A percentile compares a stretch with the other conserved stretches of the same genome.
phyloP scores from a whole-genome alignment of 2,113 vertebrate genomes.

The Pseudopipra pipra region DNA sequence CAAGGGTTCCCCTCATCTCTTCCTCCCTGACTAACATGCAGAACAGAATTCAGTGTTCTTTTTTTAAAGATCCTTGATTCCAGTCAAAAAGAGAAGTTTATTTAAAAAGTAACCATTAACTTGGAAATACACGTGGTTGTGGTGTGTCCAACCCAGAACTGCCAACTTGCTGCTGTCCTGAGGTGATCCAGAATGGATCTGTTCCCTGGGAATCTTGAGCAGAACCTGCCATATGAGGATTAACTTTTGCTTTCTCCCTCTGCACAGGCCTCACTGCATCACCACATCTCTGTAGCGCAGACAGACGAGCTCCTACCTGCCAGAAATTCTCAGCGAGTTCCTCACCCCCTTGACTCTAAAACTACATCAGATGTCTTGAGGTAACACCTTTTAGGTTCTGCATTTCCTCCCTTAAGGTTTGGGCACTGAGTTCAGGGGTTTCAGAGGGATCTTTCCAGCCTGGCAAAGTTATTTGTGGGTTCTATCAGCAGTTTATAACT shows the following conservation, averaged over 20 bases:
- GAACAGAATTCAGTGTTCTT: not conserved
- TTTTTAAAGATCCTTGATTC: not conserved
- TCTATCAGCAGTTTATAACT: not conserved
- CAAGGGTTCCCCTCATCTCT: not conserved
- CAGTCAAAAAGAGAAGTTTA: not conserved
- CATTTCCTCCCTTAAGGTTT: not conserved
- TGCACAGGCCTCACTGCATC: slow-evolving; percentile 90
- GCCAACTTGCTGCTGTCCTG: not conserved
- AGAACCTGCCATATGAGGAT: not conserved
- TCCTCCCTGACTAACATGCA: not conserved
- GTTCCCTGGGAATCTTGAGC: not conserved
- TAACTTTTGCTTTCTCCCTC: not conserved
- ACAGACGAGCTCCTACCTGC: slow-evolving; percentile 88
- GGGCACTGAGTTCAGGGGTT: not conserved
- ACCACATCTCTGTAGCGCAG: slow-evolving; percentile 95
- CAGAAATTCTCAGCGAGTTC: slow-evolving; percentile 87
- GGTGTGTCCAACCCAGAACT: not conserved
- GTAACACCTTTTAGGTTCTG: slow-evolving; percentile 61
- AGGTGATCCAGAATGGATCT: not conserved
- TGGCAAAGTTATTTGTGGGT: not conserved
- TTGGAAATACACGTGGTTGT: not conserved
- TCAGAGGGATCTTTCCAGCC: not conserved
- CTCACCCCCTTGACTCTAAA: slow-evolving; percentile 96
- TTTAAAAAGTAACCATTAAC: not conserved
- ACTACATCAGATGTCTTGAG: slow-evolving; percentile 98